Evolutionary conservation across 2,113 vertebrate species (phyloP).

Genomic region (Hymenochirus boettgeri): DNA sequence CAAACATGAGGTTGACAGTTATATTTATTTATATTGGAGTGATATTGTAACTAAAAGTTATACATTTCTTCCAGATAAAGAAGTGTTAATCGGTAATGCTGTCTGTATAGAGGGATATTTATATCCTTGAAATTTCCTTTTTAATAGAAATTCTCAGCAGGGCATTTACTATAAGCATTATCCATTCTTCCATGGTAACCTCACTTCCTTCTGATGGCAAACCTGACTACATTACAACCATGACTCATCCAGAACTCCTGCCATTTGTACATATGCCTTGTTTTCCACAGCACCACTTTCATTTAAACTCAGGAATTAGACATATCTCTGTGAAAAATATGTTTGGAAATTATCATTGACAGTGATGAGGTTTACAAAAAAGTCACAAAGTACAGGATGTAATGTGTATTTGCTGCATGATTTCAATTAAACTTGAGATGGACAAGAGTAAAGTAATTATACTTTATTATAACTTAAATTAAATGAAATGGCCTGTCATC

Average conservation of each 20-base stretch:
- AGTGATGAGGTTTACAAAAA: too few relatives aligned
- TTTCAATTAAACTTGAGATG: too few relatives aligned
- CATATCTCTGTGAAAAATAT: slow-evolving; percentile 2
- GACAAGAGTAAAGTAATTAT: too few relatives aligned
- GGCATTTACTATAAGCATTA: background rate
- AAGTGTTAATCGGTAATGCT: slow-evolving; percentile 1
- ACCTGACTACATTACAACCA: slow-evolving; percentile 25
- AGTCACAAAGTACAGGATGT: too few relatives aligned
- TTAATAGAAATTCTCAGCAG: slow-evolving; percentile 3
- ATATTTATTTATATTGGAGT: too few relatives aligned
- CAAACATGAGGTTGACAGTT: too few relatives aligned
- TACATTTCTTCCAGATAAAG: too few relatives aligned
- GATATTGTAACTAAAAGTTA: too few relatives aligned
- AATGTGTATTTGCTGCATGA: too few relatives aligned
- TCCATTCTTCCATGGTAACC: slow-evolving; percentile 24
- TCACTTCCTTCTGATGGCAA: background rate
- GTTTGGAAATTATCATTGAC: too few relatives aligned
- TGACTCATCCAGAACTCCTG: slow-evolving; percentile 27
- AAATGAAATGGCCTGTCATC: too few relatives aligned
- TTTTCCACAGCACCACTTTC: slow-evolving; percentile 1
- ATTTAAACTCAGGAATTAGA: background rate
- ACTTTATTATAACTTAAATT: too few relatives aligned
- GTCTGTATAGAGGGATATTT: slow-evolving; percentile 16
- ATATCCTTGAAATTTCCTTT: background rate
- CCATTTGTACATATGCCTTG: slow-evolving; percentile 31